These are phyloP conservation scores for Octodon degus DNA, from an alignment of 2,113 vertebrate species.

Conservation along the genomic window DNA sequence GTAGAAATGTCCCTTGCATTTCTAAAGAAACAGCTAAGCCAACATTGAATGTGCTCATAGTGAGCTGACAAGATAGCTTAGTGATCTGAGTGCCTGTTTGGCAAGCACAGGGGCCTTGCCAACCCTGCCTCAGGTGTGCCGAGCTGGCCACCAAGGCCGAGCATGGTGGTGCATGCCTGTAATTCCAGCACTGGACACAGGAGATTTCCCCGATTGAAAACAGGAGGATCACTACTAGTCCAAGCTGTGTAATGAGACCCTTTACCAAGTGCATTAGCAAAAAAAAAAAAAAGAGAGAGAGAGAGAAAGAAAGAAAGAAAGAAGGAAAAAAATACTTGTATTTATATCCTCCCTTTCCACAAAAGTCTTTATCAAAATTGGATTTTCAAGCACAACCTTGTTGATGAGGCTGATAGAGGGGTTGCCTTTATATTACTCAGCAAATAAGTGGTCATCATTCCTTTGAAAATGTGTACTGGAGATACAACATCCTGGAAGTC, in stretches of 20 bases:
- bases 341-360: constrained; percentile 26
- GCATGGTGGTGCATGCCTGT: no score
- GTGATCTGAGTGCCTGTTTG: no score
- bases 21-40: not conserved
- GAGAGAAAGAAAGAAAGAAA: no score
- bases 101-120: no score
- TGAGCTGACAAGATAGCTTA: not conserved
- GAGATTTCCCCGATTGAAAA: no score
- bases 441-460: not conserved
- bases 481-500: constrained; percentile 9
- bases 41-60: not conserved
- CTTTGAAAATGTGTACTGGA: constrained; percentile 5
- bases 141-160: no score
- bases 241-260: no score
- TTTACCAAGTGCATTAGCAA: no score
- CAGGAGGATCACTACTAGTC: no score
- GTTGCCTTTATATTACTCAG: constrained; percentile 13
- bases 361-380: not conserved
- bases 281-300: no score
- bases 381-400: not conserved
- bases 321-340: not conserved
- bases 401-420: constrained; percentile 29
- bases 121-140: no score
- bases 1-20: constrained; percentile 19
- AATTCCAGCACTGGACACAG: no score